Base-by-base conservation (phyloP, 2,888 invertebrate genomes). In the Drosophila aldrichi region DNA sequence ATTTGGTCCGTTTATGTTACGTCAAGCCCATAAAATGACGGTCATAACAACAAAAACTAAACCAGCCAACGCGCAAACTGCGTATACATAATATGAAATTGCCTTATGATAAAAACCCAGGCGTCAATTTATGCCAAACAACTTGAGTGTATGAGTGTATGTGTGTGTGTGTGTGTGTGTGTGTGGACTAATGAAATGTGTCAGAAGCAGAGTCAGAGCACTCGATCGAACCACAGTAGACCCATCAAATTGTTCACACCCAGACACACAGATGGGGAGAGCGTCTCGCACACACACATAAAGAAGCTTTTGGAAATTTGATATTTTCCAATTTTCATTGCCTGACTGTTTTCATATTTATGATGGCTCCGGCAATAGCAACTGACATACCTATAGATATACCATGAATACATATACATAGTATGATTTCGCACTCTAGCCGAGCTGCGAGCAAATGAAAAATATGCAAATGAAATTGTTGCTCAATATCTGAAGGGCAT, bases 401-500 rank as follows among this genome's bases (percentile, higher is more conserved):
- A 73, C 68, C 67, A 70, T 67, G 58, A 66, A 77, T 57, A 73
- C 48, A 65, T 57, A 72, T 63, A 77, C 29, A 72, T 64, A 52
- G 22, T 51, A 59, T 57, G 64, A 67, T 67, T 81, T 81, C 79
- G 52, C 83, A 81, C 84, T 78, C 81, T 67, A 67, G 62, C 58
- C 43, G 68, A 69, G 58, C 55, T 70, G 64, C 57, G 62, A 69
- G 68, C 79, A 86, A 86, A 85, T 86, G 84, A 81, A 79, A 85
- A 87, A 85, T 85, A 85, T 85, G 85, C 85, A 85, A 85, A 85
- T 85, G 79, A 85, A 85, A 81, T 85, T 85, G 84, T 86, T 85
- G 79, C 85, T 82, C 85, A 81, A 85, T 79, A 77, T 75, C 79
- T 70, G 69, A 64, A 52, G 72, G 67, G 72, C 67, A 43, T 25